Base-by-base conservation (phyloP, 2,888 invertebrate genomes). In the Sinohyriopsis cumingii region DNA sequence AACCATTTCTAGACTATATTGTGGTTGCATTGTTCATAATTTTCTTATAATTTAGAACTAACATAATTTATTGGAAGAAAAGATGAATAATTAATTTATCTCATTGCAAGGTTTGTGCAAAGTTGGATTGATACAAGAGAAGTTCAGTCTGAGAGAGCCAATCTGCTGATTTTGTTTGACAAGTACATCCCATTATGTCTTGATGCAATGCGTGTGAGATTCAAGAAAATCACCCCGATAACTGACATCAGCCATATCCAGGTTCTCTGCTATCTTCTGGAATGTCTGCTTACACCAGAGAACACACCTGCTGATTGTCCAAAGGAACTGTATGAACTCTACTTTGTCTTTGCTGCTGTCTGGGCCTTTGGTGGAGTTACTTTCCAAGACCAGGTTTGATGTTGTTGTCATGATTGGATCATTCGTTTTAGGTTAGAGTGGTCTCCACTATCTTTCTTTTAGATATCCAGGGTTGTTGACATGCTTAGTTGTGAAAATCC, bases 361-460 rank as follows among this genome's bases (percentile, higher is more conserved):
- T 98, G 98, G 98, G 97, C 97, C 0, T 98, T 98, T 91, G 98
- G 98, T 25, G 96, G 97, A n/a, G 95, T 96, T 28, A 95, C 97
- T 94, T 97, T 96, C 90, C 97, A 97, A 89, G 98, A 98, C 91
- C 96, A 96, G 86, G 88, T 88, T 67, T 59, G 3, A 12, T 45
- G 60, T 20, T 4, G 18, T 53, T 12, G 45, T 45, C 45, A 45
- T 45, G 33, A 45, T 45, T 45, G 33, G 33, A 45, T 12, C 45
- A 45, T 45, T 45, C 12, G 45, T 9, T 12, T 33, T 33, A 33
- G 7, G 33, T 33, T 33, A 7, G 6, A 33, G 33, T 33, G 33
- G 33, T 7, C 20, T 19, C n/a, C 2, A 18, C 54, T 63, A 57
- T 57, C 57, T 5, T 9, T 7, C 57, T 57, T 24, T 22, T 57